Conservation (phyloP, 2,113 vertebrate genomes). For the Cryptomyrus ogoouensis region DNA sequence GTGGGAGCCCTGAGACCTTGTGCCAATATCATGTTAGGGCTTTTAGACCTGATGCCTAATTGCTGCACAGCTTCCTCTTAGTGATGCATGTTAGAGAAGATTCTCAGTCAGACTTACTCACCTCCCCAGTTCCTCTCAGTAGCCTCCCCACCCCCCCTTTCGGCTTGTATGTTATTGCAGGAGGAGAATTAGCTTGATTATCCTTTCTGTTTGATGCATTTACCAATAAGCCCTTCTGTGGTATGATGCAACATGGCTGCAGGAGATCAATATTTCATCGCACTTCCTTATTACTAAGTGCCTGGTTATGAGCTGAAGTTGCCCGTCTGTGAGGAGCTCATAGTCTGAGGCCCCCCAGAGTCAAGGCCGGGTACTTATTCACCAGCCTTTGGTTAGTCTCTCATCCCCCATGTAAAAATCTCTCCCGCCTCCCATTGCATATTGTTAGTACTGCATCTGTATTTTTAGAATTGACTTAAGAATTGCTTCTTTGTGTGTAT, state of each 20-base stretch:
- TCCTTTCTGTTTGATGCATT: slow-evolving; percentile 10
- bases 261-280: slow-evolving; percentile 12
- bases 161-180: neutral
- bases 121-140: neutral
- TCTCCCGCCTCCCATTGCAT: neutral
- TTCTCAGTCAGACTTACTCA: neutral
- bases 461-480: neutral
- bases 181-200: neutral
- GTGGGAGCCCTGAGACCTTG: neutral
- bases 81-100: neutral
- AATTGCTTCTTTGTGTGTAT: neutral
- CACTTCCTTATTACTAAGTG: neutral
- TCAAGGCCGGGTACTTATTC: neutral
- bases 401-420: neutral
- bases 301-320: neutral
- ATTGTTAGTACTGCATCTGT: neutral
- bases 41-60: neutral
- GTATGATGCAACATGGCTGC: neutral
- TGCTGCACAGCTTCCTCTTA: neutral
- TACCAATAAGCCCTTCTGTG: slow-evolving; percentile 2
- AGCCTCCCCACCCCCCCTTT: neutral
- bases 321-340: neutral
- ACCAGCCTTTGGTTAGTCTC: neutral
- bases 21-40: neutral
- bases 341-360: neutral